phyloP scores from a whole-genome alignment of 2,797 vertebrate species.

The Phalanger gymnotis region DNA sequence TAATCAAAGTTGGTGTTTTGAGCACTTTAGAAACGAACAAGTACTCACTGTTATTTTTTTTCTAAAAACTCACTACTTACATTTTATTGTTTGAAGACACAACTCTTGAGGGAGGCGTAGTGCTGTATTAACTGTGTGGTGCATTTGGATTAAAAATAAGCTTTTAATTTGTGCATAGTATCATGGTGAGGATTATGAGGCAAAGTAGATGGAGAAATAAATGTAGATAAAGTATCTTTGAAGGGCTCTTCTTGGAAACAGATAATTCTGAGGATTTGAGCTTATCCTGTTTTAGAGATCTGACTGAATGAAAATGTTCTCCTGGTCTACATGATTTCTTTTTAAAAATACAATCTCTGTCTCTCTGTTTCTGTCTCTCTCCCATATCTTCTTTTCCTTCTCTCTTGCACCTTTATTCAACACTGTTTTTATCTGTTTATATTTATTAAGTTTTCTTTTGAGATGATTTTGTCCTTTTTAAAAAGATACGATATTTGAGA shows the following conservation, averaged over 20 bases:
- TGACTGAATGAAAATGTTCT: conserved; percentile 49
- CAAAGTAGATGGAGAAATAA: conserved; percentile 59
- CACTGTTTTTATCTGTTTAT: neutral
- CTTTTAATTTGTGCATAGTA: conserved; percentile 60
- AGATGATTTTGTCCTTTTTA: conserved; percentile 12
- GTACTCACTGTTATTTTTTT: conserved; percentile 1
- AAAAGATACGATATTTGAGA: conserved; percentile 27
- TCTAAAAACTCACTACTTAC: conserved; percentile 30
- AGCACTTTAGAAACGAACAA: conserved; percentile 52
- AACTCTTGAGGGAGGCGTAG: conserved; percentile 58
- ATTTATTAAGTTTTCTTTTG: conserved; percentile 42
- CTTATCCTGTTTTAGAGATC: conserved; percentile 37
- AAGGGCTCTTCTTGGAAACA: conserved; percentile 45
- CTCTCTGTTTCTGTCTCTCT: conserved; percentile 43
- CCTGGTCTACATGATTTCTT: conserved; percentile 19
- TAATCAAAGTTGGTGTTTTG: conserved; percentile 52
- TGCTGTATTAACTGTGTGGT: conserved; percentile 54
- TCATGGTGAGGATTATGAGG: conserved; percentile 47
- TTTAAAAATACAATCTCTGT: conserved; percentile 14
- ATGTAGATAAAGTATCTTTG: conserved; percentile 56
- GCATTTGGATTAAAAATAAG: conserved; percentile 64
- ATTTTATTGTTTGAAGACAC: conserved; percentile 49
- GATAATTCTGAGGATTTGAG: conserved; percentile 45
- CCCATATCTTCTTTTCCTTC: conserved; percentile 27
- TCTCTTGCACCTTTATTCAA: neutral